A percentile compares a stretch with the other conserved stretches of the same genome.
These are phyloP conservation scores for Nephrocerus scutellatus DNA, from an alignment of 2,888 invertebrate genomes.

Conservation along the genomic window DNA sequence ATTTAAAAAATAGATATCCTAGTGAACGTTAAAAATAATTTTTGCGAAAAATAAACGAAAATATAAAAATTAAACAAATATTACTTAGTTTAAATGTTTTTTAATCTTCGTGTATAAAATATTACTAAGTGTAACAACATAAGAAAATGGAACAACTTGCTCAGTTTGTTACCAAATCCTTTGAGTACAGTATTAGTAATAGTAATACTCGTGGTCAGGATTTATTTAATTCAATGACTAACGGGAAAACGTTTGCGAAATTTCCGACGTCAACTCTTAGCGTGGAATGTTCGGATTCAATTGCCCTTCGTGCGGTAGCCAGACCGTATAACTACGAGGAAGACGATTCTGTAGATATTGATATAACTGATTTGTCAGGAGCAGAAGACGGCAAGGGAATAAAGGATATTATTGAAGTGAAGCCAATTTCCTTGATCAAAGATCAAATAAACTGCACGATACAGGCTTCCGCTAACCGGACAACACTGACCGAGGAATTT, in stretches of 20 bases:
- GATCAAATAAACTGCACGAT: conserved; percentile 20
- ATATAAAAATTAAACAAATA: conserved; percentile 12
- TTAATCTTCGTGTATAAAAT: conserved; percentile 2
- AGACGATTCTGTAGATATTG: conserved; percentile 48
- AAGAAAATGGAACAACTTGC: conserved; percentile 77
- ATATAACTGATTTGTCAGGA: conserved; percentile 45
- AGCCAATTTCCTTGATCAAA: conserved; percentile 34
- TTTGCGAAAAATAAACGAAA: not conserved
- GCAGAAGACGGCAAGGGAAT: conserved; percentile 32
- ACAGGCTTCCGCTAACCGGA: conserved; percentile 13
- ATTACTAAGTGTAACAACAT: not conserved
- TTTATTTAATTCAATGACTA: conserved; percentile 38
- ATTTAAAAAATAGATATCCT: conserved; percentile 3
- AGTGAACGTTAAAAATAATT: not conserved
- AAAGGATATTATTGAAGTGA: conserved; percentile 26
- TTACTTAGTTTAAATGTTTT: conserved; percentile 6
- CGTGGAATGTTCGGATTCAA: conserved; percentile 22
- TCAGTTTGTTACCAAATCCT: conserved; percentile 83
- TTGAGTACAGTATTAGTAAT: conserved; percentile 54
- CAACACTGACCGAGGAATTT: too few species aligned
- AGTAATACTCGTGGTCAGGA: conserved; percentile 43
- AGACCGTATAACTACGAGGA: conserved; percentile 25
- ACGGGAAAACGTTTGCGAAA: too few species aligned
- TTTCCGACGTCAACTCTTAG: too few species aligned
- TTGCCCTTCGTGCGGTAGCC: conserved; percentile 22